These are phyloP conservation scores for Scaptomyza parva DNA, from an alignment of 2,888 invertebrate genomes.

Conservation along the genomic window DNA sequence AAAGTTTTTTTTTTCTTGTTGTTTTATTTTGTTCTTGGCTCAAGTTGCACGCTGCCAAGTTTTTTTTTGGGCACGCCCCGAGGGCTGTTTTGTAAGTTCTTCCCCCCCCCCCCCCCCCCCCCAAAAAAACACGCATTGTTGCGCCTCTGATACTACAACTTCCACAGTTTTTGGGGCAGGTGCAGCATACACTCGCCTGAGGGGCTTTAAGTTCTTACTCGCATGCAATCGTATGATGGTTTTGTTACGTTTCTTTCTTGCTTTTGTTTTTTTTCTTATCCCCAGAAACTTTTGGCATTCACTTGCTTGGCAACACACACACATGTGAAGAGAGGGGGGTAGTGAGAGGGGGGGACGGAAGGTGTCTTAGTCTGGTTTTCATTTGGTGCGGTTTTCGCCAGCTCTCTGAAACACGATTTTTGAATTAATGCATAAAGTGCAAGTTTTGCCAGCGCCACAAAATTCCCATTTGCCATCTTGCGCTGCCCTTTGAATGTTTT, in stretches of 20 bases:
- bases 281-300: conserved; percentile 31
- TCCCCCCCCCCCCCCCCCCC: too few relatives aligned
- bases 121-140: conserved; percentile 5
- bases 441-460: conserved; percentile 39
- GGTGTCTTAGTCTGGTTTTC: not conserved
- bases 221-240: conserved; percentile 19
- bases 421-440: conserved; percentile 73
- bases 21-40: not conserved
- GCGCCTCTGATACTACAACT: not conserved
- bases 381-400: conserved; percentile 53
- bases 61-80: conserved; percentile 35
- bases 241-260: conserved; percentile 16
- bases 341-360: not conserved
- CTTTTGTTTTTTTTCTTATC: too few relatives aligned
- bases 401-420: conserved; percentile 67
- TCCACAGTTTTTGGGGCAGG: conserved; percentile 19
- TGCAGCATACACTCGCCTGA: conserved; percentile 35
- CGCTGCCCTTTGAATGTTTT: not conserved
- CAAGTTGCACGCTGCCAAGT: conserved; percentile 31
- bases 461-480: conserved; percentile 24
- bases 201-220: conserved; percentile 12
- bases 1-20: conserved; percentile 56
- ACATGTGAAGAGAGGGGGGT: not conserved
- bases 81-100: conserved; percentile 43
- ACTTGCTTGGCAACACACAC: conserved; percentile 41